phyloP scores from a whole-genome alignment of 2,113 vertebrate genomes.

The Hylia prasina region DNA sequence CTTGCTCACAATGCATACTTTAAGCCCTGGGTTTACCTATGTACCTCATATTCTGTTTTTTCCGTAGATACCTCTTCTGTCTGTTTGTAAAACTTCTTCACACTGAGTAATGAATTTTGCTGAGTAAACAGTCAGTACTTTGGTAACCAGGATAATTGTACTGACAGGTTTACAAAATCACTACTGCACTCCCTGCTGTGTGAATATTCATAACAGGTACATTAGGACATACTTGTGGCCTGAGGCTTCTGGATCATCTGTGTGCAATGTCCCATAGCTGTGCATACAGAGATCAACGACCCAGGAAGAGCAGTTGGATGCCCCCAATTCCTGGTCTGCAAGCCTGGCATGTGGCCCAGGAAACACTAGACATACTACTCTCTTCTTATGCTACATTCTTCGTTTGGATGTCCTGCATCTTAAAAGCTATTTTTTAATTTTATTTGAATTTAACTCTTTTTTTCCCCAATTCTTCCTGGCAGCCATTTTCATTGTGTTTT shows the following conservation, averaged over 20 bases:
- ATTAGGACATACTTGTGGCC: background rate
- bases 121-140: background rate
- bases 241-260: background rate
- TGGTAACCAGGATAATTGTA: background rate
- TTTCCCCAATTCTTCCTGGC: rapidly evolving
- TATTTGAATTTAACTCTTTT: background rate
- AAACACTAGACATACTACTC: background rate
- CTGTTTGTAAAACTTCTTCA: background rate
- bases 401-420: background rate
- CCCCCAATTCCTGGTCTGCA: background rate
- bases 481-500: background rate
- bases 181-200: background rate
- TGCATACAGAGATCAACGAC: background rate
- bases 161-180: background rate
- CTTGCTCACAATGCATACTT: background rate
- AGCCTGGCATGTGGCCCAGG: background rate
- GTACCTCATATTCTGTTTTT: background rate
- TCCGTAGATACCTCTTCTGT: background rate
- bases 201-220: background rate
- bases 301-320: background rate
- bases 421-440: background rate
- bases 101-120: background rate
- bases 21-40: background rate
- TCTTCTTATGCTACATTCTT: background rate
- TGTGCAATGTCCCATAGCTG: background rate